These are phyloP conservation scores for Phenganax subtilis DNA, from an alignment of 92 coral and sea anemone genomes.

Conservation along the genomic window DNA sequence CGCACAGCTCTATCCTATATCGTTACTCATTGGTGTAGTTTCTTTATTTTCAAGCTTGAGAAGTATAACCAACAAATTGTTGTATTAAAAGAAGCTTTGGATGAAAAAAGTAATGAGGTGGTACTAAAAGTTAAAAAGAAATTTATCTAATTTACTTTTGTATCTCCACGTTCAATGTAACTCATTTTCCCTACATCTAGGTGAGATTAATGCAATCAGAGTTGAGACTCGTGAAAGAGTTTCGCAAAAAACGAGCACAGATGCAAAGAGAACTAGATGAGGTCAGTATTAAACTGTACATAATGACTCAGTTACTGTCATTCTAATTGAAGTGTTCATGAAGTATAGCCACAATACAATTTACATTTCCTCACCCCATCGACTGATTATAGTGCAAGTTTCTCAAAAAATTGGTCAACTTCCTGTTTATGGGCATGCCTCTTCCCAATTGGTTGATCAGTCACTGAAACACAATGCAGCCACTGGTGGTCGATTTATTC, in stretches of 20 bases:
- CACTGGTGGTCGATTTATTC: too few relatives aligned
- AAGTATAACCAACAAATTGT: conserved; percentile 72
- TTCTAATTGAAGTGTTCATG: not conserved
- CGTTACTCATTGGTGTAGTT: too few relatives aligned
- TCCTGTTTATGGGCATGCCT: too few relatives aligned
- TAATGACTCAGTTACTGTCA: not conserved
- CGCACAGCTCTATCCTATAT: too few relatives aligned
- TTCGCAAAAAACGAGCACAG: conserved; percentile 94
- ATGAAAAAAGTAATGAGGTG: conserved; percentile 90
- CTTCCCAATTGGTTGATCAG: too few relatives aligned
- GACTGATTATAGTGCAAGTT: too few relatives aligned
- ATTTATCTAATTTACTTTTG: not conserved
- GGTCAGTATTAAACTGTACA: conserved; percentile 41
- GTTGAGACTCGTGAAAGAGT: conserved; percentile 90
- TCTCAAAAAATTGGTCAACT: too few relatives aligned
- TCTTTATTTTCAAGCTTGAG: conserved; percentile 54
- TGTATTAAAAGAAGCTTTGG: conserved; percentile 75
- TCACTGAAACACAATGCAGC: too few relatives aligned
- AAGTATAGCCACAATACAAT: too few relatives aligned
- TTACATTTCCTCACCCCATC: too few relatives aligned
- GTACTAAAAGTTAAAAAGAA: not conserved
- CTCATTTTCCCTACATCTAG: conserved; percentile 38
- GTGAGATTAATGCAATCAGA: conserved; percentile 95
- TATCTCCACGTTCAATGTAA: not conserved
- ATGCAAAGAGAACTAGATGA: conserved; percentile 97